phyloP scores from a whole-genome alignment of 2,113 vertebrate species.

The Microcebus ravelobensis region DNA sequence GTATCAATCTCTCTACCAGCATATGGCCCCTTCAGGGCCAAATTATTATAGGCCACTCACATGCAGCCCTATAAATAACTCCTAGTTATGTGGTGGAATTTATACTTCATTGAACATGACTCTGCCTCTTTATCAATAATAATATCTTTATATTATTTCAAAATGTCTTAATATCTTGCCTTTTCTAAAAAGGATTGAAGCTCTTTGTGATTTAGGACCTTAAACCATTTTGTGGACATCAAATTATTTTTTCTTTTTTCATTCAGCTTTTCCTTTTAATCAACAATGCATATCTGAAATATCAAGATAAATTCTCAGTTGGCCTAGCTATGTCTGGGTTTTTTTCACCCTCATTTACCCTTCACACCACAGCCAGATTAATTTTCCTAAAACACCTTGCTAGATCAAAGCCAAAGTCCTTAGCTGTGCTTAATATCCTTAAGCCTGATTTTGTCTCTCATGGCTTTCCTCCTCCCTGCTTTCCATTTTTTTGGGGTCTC shows the following conservation, averaged over 20 bases:
- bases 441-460: neutral
- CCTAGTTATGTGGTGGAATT: neutral
- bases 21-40: neutral
- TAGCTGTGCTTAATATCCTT: neutral
- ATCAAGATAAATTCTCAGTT: neutral
- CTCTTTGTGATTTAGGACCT: conserved; percentile 4
- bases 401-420: neutral
- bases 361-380: neutral
- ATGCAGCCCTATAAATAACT: neutral
- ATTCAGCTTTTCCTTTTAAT: neutral
- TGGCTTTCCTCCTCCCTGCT: neutral
- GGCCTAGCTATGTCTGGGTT: neutral
- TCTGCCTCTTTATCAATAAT: neutral
- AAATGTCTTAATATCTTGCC: neutral
- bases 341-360: neutral
- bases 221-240: neutral
- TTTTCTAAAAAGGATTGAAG: conserved; percentile 7
- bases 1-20: neutral
- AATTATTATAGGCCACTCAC: neutral
- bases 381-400: neutral
- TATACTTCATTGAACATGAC: neutral
- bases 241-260: neutral
- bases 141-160: conserved; percentile 10
- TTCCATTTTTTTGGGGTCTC: neutral
- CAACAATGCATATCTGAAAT: neutral